Percentiles rank a stretch among this genome's conserved stretches.
Evolutionary conservation across 2,113 vertebrate genomes (phyloP).

Genomic region (Hemibagrus wyckioides): DNA sequence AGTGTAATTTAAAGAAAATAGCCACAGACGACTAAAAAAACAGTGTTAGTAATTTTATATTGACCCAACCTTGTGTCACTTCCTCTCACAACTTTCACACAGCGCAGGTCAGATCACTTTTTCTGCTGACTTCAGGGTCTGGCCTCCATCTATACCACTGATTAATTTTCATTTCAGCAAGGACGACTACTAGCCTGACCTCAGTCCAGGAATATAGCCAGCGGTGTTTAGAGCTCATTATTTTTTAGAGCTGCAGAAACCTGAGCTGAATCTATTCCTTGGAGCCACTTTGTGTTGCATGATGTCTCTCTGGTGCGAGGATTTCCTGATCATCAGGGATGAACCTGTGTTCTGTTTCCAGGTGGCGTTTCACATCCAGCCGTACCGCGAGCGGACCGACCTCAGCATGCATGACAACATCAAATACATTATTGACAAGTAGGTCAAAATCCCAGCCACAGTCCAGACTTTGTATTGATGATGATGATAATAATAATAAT

Average conservation of each 20-base stretch:
- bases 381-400: constrained; percentile 86
- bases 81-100: neutral
- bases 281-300: neutral
- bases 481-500: too few species aligned
- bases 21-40: neutral
- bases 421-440: constrained; percentile 89
- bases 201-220: neutral
- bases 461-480: neutral
- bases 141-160: neutral
- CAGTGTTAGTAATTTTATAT: neutral
- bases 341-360: constrained; percentile 58
- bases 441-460: constrained; percentile 55
- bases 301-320: neutral
- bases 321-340: neutral
- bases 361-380: constrained; percentile 90
- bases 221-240: neutral
- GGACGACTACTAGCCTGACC: neutral
- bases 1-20: neutral
- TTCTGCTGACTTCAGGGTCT: neutral
- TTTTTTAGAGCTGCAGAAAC: neutral
- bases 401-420: constrained; percentile 84
- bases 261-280: neutral
- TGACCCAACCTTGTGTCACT: neutral
- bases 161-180: neutral
- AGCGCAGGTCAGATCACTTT: neutral